phyloP scores from a whole-genome alignment of 2,113 vertebrate species.

The Alethe diademata region DNA sequence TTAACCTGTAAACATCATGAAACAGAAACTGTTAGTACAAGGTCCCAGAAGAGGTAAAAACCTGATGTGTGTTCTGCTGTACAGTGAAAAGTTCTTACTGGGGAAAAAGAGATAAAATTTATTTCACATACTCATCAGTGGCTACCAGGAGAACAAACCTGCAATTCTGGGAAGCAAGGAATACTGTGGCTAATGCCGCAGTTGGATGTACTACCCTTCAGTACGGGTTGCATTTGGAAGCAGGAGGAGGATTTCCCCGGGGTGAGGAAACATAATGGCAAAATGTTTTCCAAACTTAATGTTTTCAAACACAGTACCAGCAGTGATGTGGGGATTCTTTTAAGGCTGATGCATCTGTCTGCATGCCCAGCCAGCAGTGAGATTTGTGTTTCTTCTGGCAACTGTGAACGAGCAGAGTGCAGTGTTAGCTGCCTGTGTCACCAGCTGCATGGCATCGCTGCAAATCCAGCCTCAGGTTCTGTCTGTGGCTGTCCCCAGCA shows the following conservation, averaged over 20 bases:
- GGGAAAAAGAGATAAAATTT: not conserved
- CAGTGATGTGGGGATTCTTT: not conserved
- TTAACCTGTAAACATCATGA: not conserved
- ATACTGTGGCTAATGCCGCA: not conserved
- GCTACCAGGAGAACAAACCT: not conserved
- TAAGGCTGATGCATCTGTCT: not conserved
- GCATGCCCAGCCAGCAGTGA: not conserved
- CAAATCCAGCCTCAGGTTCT: not conserved
- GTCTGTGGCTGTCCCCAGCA: not conserved
- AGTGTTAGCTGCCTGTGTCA: not conserved
- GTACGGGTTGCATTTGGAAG: not conserved
- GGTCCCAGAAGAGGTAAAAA: not conserved
- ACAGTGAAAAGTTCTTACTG: not conserved
- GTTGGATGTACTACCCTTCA: fast-evolving
- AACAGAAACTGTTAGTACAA: not conserved
- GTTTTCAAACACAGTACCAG: not conserved
- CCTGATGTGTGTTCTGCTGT: not conserved
- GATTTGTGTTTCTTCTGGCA: not conserved
- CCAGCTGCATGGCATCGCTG: not conserved
- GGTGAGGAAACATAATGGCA: fast-evolving
- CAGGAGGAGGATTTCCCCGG: not conserved
- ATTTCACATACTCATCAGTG: not conserved
- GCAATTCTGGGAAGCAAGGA: not conserved
- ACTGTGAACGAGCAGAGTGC: not conserved
- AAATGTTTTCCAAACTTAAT: not conserved